These are phyloP conservation scores for Leptarthrus brevirostris DNA, from an alignment of 2,888 invertebrate genomes.

Conservation along the genomic window DNA sequence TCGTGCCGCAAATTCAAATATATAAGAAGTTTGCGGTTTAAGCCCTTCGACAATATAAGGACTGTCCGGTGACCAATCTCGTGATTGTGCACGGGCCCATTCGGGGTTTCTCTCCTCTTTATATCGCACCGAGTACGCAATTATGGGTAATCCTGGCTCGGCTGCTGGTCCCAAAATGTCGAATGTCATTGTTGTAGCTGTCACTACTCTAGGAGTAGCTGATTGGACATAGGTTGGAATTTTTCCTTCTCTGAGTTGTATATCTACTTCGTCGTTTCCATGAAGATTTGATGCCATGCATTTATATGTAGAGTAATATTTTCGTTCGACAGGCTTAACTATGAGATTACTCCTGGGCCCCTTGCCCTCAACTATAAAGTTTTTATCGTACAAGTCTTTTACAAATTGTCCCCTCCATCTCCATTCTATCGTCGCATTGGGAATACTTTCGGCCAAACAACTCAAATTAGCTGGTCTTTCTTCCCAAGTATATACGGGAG, in stretches of 20 bases:
- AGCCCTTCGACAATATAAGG: conserved; percentile 85
- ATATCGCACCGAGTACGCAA: conserved; percentile 80
- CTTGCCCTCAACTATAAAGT: conserved; percentile 73
- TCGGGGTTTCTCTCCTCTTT: conserved; percentile 75
- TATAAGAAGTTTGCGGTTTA: conserved; percentile 80
- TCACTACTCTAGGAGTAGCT: conserved; percentile 76
- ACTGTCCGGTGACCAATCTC: conserved; percentile 84
- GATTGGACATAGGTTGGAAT: conserved; percentile 76
- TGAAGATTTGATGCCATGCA: conserved; percentile 84
- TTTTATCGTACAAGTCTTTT: conserved; percentile 68
- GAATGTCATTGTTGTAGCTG: conserved; percentile 88
- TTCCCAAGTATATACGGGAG: conserved; percentile 87
- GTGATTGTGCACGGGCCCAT: conserved; percentile 77
- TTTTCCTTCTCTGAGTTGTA: conserved; percentile 79
- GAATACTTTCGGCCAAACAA: conserved; percentile 88
- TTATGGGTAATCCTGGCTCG: conserved; percentile 80
- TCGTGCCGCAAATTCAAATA: conserved; percentile 84
- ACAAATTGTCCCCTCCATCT: conserved; percentile 72
- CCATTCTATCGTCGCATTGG: conserved; percentile 93
- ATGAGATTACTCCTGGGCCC: conserved; percentile 80
- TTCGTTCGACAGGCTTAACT: conserved; percentile 75
- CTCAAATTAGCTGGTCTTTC: conserved; percentile 83
- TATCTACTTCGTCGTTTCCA: conserved; percentile 76
- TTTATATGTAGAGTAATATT: conserved; percentile 80
- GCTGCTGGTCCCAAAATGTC: conserved; percentile 79